phyloP scores from a whole-genome alignment of 2,888 invertebrate species.

The Ormyrus thymus region DNA sequence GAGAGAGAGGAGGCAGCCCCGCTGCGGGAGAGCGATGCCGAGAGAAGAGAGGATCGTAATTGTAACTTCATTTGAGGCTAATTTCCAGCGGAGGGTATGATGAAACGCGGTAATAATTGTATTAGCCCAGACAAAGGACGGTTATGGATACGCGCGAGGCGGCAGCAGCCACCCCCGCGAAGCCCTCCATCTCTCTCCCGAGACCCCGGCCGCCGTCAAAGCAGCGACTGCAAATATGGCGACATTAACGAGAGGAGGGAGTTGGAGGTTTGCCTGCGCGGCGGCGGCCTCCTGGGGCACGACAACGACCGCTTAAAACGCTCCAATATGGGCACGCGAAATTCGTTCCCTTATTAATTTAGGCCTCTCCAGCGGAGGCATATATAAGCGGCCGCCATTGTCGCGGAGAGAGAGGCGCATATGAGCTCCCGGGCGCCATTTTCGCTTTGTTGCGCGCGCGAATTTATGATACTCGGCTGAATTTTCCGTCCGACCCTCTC shows the following conservation, averaged over 20 bases:
- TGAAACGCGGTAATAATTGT: constrained; percentile 74
- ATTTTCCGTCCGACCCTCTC: not conserved
- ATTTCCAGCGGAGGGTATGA: constrained; percentile 73
- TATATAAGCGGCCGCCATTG: constrained; percentile 19
- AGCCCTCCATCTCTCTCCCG: not conserved
- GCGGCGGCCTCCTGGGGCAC: constrained; percentile 48
- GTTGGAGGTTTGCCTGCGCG: no score
- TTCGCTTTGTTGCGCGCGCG: constrained; percentile 7
- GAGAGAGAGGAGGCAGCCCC: constrained; percentile 51
- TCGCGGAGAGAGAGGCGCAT: not conserved
- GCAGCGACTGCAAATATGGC: constrained; percentile 18
- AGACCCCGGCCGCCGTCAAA: constrained; percentile 4
- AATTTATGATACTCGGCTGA: constrained; percentile 3
- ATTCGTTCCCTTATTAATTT: constrained; percentile 41
- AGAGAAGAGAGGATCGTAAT: constrained; percentile 58
- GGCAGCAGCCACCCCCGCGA: constrained; percentile 10
- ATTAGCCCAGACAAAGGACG: constrained; percentile 74
- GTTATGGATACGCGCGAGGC: constrained; percentile 73
- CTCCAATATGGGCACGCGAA: constrained; percentile 14
- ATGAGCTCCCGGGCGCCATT: not conserved
- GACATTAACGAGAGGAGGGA: not conserved
- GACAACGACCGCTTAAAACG: constrained; percentile 19
- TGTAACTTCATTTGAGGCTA: constrained; percentile 75
- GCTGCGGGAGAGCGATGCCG: constrained; percentile 23
- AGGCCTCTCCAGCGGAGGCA: constrained; percentile 23